Percentiles rank a stretch among this genome's conserved stretches.
Conservation (phyloP, 2,888 invertebrate genomes). For the Hedya salicella region DNA sequence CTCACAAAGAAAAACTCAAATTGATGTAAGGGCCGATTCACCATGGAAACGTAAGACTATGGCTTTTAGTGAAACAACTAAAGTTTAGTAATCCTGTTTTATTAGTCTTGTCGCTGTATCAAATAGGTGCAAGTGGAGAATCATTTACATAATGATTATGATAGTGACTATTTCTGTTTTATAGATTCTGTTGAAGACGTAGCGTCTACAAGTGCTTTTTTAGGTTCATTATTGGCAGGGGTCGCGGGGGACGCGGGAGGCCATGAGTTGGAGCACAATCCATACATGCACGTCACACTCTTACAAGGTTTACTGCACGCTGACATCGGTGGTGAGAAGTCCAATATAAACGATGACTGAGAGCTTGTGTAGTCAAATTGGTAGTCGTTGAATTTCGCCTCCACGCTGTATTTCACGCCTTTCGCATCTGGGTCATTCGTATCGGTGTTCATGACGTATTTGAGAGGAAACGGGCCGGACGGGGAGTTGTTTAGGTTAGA, state of each 20-base stretch:
- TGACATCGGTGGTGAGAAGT: constrained; percentile 74
- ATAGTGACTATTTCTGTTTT: too few relatives aligned
- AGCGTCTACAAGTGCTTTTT: not conserved
- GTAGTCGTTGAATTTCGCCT: constrained; percentile 78
- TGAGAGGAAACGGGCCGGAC: constrained; percentile 73
- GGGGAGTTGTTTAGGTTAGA: constrained; percentile 72
- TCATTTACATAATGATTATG: too few relatives aligned
- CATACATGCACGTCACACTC: constrained; percentile 56
- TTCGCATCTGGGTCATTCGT: constrained; percentile 44
- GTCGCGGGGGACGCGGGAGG: not conserved
- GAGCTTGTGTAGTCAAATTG: constrained; percentile 79
- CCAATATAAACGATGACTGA: constrained; percentile 73
- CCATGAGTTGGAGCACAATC: constrained; percentile 1
- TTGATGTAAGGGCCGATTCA: too few relatives aligned
- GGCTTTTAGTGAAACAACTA: too few relatives aligned
- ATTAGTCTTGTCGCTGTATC: too few relatives aligned
- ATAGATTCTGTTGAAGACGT: not conserved
- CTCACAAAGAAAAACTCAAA: too few relatives aligned
- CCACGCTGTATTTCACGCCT: constrained; percentile 68
- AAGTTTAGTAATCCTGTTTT: too few relatives aligned
- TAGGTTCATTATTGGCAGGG: not conserved
- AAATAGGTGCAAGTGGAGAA: too few relatives aligned
- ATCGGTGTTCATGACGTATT: constrained; percentile 72
- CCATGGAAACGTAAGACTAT: too few relatives aligned
- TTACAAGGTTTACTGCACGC: constrained; percentile 66